A percentile compares a stretch with the other conserved stretches of the same genome.
Conservation (phyloP, 2,113 vertebrate genomes). For the Marmota monax region DNA sequence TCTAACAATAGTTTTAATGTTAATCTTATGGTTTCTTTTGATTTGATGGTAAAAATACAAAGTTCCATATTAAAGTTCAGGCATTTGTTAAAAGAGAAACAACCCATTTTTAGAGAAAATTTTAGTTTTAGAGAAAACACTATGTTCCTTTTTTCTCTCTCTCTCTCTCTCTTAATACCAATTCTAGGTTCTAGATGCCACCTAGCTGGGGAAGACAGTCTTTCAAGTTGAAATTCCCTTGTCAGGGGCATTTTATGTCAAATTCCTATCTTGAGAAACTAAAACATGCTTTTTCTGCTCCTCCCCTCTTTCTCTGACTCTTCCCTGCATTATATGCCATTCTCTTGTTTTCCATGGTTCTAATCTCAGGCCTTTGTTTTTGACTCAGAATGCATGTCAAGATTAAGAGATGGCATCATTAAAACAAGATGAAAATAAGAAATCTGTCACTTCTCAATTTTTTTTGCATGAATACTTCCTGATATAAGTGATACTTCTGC, state of each 20-base stretch:
- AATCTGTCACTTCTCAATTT: not conserved
- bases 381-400: not conserved
- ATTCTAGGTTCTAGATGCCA: constrained; percentile 68
- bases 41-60: constrained; percentile 28
- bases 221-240: constrained; percentile 64
- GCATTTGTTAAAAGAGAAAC: constrained; percentile 33
- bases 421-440: constrained; percentile 17
- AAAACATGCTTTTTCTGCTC: not conserved
- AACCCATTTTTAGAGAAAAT: not conserved
- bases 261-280: constrained; percentile 12
- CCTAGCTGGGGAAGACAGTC: constrained; percentile 72
- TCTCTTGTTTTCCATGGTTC: not conserved
- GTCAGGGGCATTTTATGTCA: not conserved
- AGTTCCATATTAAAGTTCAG: not conserved
- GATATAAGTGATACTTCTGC: not conserved
- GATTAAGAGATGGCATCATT: not conserved
- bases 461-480: not conserved
- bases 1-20: constrained; percentile 41
- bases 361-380: not conserved
- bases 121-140: not conserved
- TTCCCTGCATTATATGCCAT: fast-evolving
- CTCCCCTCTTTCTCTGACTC: not conserved
- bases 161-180: constrained; percentile 31
- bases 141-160: not conserved
- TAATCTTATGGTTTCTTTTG: constrained; percentile 5